Conservation (phyloP, 2,797 vertebrate species). For the Rhinella marina region DNA sequence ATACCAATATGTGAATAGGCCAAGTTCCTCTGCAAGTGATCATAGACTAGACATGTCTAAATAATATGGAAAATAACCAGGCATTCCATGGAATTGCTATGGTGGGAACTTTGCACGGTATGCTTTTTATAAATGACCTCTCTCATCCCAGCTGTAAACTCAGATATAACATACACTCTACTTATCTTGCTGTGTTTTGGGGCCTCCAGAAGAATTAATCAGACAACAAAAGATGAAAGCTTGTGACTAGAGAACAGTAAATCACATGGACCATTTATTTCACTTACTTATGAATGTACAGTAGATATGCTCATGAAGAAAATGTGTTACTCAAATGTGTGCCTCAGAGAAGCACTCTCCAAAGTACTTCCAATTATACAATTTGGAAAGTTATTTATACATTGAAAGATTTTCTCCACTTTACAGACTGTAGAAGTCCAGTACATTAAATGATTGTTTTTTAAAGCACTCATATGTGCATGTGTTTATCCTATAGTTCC, state of each 20-base stretch:
- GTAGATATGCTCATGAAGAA: constrained; percentile 66
- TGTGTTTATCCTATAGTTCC: constrained; percentile 72
- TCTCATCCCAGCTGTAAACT: constrained; percentile 47
- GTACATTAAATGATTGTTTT: constrained; percentile 63
- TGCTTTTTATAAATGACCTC: constrained; percentile 61
- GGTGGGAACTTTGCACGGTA: constrained; percentile 55
- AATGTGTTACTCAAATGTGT: constrained; percentile 65
- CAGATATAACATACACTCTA: constrained; percentile 47
- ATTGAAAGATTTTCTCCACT: constrained; percentile 49
- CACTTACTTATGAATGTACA: constrained; percentile 13
- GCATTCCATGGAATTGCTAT: constrained; percentile 52
- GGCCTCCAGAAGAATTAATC: constrained; percentile 41
- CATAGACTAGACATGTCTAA: constrained; percentile 58
- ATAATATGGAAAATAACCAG: constrained; percentile 57
- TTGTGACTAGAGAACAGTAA: constrained; percentile 31
- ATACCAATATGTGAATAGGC: constrained; percentile 29
- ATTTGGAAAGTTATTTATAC: constrained; percentile 38
- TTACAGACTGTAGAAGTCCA: background rate
- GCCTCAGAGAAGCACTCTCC: constrained; percentile 69
- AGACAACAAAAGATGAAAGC: constrained; percentile 47
- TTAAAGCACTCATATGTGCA: constrained; percentile 55
- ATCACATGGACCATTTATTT: constrained; percentile 30
- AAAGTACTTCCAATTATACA: constrained; percentile 67
- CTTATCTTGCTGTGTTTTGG: constrained; percentile 40
- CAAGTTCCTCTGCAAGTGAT: constrained; percentile 41